Evolutionary conservation across 2,797 vertebrate species (phyloP), one percentile per base, ranked within the genome.

Genomic region (Chaenodraco wilsoni): DNA sequence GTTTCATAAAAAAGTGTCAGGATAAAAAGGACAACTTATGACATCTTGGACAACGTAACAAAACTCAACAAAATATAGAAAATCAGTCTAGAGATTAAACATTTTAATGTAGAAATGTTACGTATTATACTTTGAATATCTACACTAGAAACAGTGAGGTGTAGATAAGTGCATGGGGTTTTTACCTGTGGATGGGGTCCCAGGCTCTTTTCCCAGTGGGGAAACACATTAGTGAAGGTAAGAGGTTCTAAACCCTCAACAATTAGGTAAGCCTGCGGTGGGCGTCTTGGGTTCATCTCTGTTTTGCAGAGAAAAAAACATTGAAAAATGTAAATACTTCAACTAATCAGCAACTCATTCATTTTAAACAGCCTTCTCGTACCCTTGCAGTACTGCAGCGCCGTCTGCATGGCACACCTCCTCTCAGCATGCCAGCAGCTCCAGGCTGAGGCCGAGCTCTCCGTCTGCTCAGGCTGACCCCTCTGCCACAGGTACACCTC

Each of bases 401-500:
- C 89, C 0, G 93, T 95, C 91, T 96, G 89, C 94, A 96, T 94
- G 78, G 94, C 94, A 21, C 93, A 94, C 78, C 87, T 91, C 55
- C 90, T 89, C 88, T 95, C 90, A 0, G 37, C 73, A 48, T 89
- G 86, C 94, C 95, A 95, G 72, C 62, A 69, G 73, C 74, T 88
- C 81, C 84, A 87, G 49, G 86, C 83, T 0, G 84, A 76, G 2
- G 82, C 78, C 0, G 90, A 85, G 78, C 72, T 68, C 71, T 92
- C 90, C 0, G 76, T 83, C 62, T 86, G 87, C 50, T 86, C 84
- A 0, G 84, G 72, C 62, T 88, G 84, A 74, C 80, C 84, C 66
- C 92, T 86, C 88, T 95, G 94, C 95, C 95, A 96, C 86, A 96
- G 86, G 87, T 96, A 96, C 33, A 96, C 93, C 87, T 95, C 95